These are phyloP conservation scores for Chloropsis cyanopogon DNA, from an alignment of 2,113 vertebrate species.

Conservation along the genomic window DNA sequence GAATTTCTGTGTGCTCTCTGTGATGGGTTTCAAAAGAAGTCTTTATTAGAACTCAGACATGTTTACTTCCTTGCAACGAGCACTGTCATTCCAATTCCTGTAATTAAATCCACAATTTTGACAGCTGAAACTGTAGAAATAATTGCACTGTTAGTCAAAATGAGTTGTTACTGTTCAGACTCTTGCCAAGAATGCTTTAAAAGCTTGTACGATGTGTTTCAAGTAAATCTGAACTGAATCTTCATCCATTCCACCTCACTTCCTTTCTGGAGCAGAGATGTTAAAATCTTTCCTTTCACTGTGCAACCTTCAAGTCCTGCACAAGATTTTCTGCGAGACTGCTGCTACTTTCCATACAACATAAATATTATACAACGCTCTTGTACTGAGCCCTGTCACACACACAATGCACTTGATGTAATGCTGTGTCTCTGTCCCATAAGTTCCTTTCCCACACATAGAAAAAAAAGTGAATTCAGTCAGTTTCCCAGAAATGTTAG, in stretches of 20 bases:
- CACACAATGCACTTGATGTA: accelerated
- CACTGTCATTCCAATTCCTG: conserved; percentile 31
- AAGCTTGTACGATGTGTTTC: not conserved
- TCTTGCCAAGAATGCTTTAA: conserved; percentile 4
- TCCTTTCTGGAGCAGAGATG: conserved; percentile 26
- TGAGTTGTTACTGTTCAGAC: not conserved
- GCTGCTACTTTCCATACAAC: not conserved
- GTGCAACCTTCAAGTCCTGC: not conserved
- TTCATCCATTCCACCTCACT: not conserved
- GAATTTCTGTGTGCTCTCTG: not conserved
- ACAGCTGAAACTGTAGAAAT: conserved; percentile 19
- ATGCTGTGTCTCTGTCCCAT: not conserved
- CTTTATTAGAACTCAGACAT: conserved; percentile 6
- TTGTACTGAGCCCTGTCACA: not conserved
- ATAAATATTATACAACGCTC: not conserved
- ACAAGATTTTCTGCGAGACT: not conserved
- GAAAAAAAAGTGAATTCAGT: not conserved
- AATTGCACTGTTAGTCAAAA: conserved; percentile 26
- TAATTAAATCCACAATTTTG: conserved; percentile 41
- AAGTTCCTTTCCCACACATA: not conserved
- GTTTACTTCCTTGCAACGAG: not conserved
- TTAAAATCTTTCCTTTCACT: not conserved
- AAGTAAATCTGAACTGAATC: not conserved
- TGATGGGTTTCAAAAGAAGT: conserved; percentile 8
- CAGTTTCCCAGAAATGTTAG: not conserved